Base-by-base conservation (phyloP, 2,888 invertebrate genomes). In the Epirrhoe tristata region DNA sequence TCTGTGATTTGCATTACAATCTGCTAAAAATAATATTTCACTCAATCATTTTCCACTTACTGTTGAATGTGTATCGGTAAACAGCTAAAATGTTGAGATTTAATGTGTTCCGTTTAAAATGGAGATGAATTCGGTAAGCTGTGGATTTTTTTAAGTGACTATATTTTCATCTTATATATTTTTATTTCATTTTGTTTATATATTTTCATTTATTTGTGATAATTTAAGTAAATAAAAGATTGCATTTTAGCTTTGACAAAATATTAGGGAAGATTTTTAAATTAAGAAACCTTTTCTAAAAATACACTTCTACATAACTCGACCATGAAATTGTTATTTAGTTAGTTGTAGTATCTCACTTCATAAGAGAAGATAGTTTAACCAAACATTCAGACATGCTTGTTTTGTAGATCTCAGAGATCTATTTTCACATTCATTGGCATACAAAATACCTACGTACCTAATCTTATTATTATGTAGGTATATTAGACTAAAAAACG, bases 1-100 rank as follows among this genome's bases (percentile, higher is more conserved):
- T 61, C 62, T 58, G n/a, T 0, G 48, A 71, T 74, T 74, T 74
- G 66, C 70, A 74, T 71, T 58, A 67, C 63, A 74, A 69, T 64
- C 51, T 51, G 61, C 66, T 71, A 67, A 71, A 74, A 72, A 66
- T 71, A 70, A 50, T 63, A 69, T 58, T 58, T 64, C 58, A 17
- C 58, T 54, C 60, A 34, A 61, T 67, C 16, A 16, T 36, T 53
- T 34, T 51, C 43, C 53, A 32, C 48, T 14, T 5, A 55, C 17
- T 53, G 60, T 71, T 48, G 55, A 58, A 58, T 52, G 39, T 51
- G 64, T 32, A 32, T 48, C 10, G 46, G 12, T 46, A 51, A 16
- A 43, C 54, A 34, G 6, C 24, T 53, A 63, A 55, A 36, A 68
- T 68, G 68, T 46, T 54, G 32, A 32, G 17, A 17, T 54, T 61